These are phyloP conservation scores for Carpatolechia fugitivella DNA, from an alignment of 2,888 invertebrate species.

Conservation along the genomic window DNA sequence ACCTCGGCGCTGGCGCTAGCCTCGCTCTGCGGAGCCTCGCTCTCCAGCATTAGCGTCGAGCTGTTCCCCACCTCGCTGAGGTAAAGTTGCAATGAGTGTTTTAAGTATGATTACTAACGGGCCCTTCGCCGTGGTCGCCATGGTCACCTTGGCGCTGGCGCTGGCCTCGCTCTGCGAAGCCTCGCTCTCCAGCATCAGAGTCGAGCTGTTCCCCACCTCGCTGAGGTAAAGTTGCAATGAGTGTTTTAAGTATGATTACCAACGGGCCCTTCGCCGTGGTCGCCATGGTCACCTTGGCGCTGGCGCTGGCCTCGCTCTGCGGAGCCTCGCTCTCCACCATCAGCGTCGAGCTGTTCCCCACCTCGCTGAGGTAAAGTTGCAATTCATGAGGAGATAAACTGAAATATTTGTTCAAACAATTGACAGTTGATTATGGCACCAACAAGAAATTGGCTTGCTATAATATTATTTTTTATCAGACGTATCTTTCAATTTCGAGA, in stretches of 20 bases:
- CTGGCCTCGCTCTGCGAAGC: conserved; percentile 78
- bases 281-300: conserved; percentile 74
- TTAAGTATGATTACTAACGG: conserved; percentile 45
- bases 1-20: conserved; percentile 75
- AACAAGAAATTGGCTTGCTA: no score
- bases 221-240: conserved; percentile 66
- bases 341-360: conserved; percentile 83
- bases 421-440: no score
- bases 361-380: conserved; percentile 76
- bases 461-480: no score
- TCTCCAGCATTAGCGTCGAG: conserved; percentile 81
- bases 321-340: conserved; percentile 81
- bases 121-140: conserved; percentile 69
- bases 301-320: conserved; percentile 75
- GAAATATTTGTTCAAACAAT: no score
- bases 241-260: no score
- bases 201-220: conserved; percentile 83
- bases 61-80: conserved; percentile 83
- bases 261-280: conserved; percentile 72
- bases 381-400: no score
- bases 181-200: conserved; percentile 80
- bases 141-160: conserved; percentile 77
- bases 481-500: no score
- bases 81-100: conserved; percentile 45
- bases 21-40: conserved; percentile 78